phyloP scores from a whole-genome alignment of 2,888 invertebrate genomes.

The Ditula angustiorana region DNA sequence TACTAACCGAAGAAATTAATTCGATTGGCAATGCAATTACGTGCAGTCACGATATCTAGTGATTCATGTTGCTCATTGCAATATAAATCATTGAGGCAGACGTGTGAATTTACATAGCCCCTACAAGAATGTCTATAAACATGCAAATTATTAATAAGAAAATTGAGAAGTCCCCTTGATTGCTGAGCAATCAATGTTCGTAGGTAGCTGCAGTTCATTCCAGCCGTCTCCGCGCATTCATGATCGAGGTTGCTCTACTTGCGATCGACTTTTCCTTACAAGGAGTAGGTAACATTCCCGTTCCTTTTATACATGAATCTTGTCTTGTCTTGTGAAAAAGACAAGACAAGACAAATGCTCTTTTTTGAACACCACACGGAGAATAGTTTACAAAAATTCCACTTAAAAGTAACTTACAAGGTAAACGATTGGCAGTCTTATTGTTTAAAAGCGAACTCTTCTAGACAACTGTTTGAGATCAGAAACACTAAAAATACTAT shows the following conservation, averaged over 20 bases:
- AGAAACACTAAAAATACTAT: no score
- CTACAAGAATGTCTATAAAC: constrained; percentile 63
- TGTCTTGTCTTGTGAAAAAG: no score
- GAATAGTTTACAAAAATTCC: no score
- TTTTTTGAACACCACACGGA: no score
- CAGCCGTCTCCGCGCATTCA: not conserved
- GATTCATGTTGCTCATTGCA: constrained; percentile 75
- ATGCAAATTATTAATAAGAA: constrained; percentile 57
- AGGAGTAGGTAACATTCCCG: no score
- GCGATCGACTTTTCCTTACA: no score
- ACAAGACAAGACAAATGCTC: no score
- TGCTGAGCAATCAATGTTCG: constrained; percentile 36
- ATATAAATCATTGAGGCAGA: constrained; percentile 69
- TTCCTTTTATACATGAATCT: not conserved
- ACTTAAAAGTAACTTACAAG: no score
- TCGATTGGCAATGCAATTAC: constrained; percentile 83
- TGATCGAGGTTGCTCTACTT: constrained; percentile 15
- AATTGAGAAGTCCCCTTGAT: constrained; percentile 41
- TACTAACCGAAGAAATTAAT: constrained; percentile 77
- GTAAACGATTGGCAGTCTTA: no score
- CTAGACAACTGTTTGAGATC: no score
- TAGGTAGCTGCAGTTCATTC: constrained; percentile 1
- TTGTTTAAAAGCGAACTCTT: no score
- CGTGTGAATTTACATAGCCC: constrained; percentile 72
- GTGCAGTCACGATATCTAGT: constrained; percentile 76